Conservation (phyloP, 2,888 invertebrate species). For the Incurvaria masculella region DNA sequence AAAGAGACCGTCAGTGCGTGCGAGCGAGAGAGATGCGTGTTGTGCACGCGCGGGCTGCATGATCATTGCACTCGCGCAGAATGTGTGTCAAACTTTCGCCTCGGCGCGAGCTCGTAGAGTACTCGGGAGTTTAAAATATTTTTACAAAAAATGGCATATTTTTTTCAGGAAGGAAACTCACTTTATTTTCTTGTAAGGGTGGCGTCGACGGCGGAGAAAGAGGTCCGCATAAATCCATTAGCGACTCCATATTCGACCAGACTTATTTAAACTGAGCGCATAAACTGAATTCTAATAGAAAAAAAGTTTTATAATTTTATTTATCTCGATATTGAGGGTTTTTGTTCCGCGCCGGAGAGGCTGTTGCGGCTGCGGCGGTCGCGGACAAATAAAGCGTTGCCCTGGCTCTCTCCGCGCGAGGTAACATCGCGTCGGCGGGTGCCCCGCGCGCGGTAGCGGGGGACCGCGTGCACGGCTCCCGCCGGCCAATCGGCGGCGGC, state of each 20-base stretch:
- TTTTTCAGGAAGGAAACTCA: constrained; percentile 33
- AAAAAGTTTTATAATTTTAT: constrained; percentile 28
- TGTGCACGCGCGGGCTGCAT: constrained; percentile 44
- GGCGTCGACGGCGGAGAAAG: constrained; percentile 73
- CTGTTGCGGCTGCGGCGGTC: constrained; percentile 33
- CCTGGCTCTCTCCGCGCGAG: constrained; percentile 40
- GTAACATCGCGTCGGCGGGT: constrained; percentile 49
- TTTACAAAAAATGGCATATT: constrained; percentile 12
- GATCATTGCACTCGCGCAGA: constrained; percentile 29
- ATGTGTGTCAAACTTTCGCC: constrained; percentile 32
- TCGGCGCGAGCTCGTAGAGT: neutral
- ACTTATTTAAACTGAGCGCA: constrained; percentile 34
- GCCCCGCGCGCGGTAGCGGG: constrained; percentile 61
- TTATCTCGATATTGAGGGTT: constrained; percentile 51
- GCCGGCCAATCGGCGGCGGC: constrained; percentile 60
- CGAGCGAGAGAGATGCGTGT: neutral
- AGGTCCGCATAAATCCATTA: constrained; percentile 50
- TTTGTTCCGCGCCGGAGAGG: constrained; percentile 15
- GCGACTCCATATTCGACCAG: constrained; percentile 39
- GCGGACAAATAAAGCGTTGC: constrained; percentile 52
- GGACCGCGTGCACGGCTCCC: constrained; percentile 33
- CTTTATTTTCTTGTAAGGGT: constrained; percentile 59
- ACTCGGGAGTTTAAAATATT: constrained; percentile 18
- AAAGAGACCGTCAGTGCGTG: neutral
- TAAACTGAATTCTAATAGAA: constrained; percentile 14